Evolutionary conservation across 2,888 invertebrate genomes (phyloP).

Genomic region (Andrena camellia): DNA sequence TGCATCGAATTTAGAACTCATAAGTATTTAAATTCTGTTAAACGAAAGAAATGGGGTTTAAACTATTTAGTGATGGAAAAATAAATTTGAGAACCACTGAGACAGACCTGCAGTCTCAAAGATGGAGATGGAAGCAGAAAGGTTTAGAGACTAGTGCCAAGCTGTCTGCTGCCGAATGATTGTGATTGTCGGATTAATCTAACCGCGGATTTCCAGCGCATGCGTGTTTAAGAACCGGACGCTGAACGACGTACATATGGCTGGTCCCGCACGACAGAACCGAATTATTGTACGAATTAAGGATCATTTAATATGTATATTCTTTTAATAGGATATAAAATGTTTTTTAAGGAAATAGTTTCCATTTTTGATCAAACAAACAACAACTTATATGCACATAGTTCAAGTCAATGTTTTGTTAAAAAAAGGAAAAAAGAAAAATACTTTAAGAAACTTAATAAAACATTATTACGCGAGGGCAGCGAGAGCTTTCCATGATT

Average conservation of each 20-base stretch:
- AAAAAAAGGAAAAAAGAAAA: background rate
- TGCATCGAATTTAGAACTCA: background rate
- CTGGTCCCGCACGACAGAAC: no score
- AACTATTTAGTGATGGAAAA: background rate
- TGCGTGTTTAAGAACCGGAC: background rate
- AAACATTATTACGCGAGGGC: background rate
- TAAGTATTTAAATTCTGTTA: background rate
- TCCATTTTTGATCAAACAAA: no score
- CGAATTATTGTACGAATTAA: no score
- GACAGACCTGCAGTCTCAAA: slow-evolving; percentile 20
- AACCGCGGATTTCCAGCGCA: slow-evolving; percentile 28
- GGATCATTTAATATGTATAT: no score
- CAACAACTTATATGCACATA: background rate
- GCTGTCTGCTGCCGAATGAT: slow-evolving; percentile 81
- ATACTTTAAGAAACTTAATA: background rate
- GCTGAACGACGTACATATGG: background rate
- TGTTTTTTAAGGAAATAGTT: no score
- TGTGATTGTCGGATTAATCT: slow-evolving; percentile 23
- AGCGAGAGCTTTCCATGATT: background rate
- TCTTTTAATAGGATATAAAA: no score
- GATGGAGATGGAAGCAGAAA: slow-evolving; percentile 73
- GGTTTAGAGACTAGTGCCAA: slow-evolving; percentile 82
- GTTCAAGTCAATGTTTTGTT: background rate
- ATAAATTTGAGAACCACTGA: slow-evolving; percentile 24
- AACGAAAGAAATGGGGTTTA: background rate